These are phyloP conservation scores for Gopherus evgoodei DNA, from an alignment of 2,113 vertebrate genomes.

Conservation along the genomic window DNA sequence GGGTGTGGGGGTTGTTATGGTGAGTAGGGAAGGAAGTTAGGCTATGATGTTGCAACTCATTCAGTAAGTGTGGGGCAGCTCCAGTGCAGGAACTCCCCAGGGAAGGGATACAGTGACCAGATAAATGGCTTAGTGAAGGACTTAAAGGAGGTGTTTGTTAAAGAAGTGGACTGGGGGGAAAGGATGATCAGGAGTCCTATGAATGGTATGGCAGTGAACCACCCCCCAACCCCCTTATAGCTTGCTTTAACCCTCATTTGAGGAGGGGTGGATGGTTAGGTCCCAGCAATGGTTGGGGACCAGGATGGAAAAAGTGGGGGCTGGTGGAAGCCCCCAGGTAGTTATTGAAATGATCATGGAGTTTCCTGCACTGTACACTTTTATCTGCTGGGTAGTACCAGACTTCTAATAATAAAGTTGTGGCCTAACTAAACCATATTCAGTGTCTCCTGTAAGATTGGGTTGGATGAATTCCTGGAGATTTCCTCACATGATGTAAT, in stretches of 20 bases:
- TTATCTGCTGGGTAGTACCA: not conserved
- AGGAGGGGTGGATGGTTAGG: not conserved
- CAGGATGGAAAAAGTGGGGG: not conserved
- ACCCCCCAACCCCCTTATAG: not conserved
- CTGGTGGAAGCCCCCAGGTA: not conserved
- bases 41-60: not conserved
- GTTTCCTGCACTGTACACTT: not conserved
- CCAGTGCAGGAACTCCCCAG: not conserved
- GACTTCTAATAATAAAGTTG: not conserved
- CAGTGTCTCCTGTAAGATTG: not conserved
- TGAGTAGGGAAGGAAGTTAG: not conserved
- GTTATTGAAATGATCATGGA: not conserved
- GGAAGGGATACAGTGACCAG: not conserved
- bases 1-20: too few species aligned
- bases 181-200: too few species aligned
- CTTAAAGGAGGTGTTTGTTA: not conserved
- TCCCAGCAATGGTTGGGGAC: not conserved
- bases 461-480: too few species aligned
- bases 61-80: not conserved
- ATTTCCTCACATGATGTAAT: too few species aligned
- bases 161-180: too few species aligned
- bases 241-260: not conserved
- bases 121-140: not conserved
- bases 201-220: not conserved
- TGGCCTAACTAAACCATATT: not conserved